Base-by-base conservation (phyloP, 2,797 vertebrate genomes). In the Valencia hispanica region DNA sequence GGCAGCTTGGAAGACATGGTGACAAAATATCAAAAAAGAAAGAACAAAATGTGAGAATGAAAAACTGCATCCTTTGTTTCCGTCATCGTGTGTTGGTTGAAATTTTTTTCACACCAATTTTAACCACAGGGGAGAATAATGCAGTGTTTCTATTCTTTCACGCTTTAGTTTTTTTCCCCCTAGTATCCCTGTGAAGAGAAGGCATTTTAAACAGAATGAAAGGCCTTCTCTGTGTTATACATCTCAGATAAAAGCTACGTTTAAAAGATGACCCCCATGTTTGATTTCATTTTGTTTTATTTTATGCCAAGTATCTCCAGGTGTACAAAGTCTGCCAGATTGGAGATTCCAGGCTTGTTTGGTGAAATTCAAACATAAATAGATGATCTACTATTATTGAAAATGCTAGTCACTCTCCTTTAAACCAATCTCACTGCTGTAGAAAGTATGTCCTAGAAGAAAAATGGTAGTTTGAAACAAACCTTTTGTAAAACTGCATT, bases 1-100 rank as follows among this genome's bases (percentile, higher is more conserved):
- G 92, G 92, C 96, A 99, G 98, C 96, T 95, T 99, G 91, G 98
- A 99, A 96, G 97, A 99, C 94, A 97, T 96, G 97, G 98, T 99
- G 97, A 96, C 97, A 96, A 99, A 99, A 93, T 99, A 98, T 96
- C 97, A 99, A 95, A 99, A 97, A 96, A 95, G 96, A 96, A 99
- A 97, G 95, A 99, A 95, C 96, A 99, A 98, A 98, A 97, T 93
- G 98, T 99, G 97, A 99, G 98, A 94, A 96, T 78, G 75, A 53
- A 84, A 92, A 68, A 86, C 86, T 69, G 83, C 84, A 87, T 89
- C 76, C 77, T 90, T 88, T 86, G 76, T 89, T 80, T 80, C 50
- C 74, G 30, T 79, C 81, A 51, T 88, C 41, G 66, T 79, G 81
- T 79, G 70, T 89, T 84, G 25, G 75, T 86, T 78, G 53, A 73